Evolutionary conservation across 2,797 vertebrate genomes (phyloP).

Genomic region (Sphenopsis melanotis): DNA sequence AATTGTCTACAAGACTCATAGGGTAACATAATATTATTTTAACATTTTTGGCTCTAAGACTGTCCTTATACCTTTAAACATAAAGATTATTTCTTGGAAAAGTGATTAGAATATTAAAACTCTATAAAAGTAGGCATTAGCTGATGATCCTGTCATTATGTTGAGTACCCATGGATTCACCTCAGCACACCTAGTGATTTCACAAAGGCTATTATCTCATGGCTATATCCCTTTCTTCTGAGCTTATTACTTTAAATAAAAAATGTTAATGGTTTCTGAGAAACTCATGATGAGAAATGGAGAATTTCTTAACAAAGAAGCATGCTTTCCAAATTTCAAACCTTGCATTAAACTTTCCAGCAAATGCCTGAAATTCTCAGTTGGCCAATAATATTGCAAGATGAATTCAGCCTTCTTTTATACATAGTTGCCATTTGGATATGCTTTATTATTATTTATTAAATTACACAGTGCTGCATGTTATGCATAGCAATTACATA

Average conservation of each 20-base stretch:
- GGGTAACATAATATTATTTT: slow-evolving; percentile 68
- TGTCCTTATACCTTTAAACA: slow-evolving; percentile 65
- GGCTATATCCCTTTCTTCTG: slow-evolving; percentile 59
- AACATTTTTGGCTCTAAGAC: slow-evolving; percentile 63
- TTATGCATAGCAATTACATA: not conserved
- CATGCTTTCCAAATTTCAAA: slow-evolving; percentile 61
- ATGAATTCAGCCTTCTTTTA: slow-evolving; percentile 30
- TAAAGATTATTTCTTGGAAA: slow-evolving; percentile 77
- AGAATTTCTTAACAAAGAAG: slow-evolving; percentile 55
- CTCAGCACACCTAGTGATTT: slow-evolving; percentile 69
- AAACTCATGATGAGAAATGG: slow-evolving; percentile 62
- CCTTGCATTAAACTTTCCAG: slow-evolving; percentile 62
- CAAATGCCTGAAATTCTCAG: slow-evolving; percentile 48
- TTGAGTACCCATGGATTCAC: slow-evolving; percentile 67
- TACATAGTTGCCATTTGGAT: slow-evolving; percentile 2
- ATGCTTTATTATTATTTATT: slow-evolving; percentile 56
- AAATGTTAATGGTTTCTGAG: slow-evolving; percentile 79
- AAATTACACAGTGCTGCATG: not conserved
- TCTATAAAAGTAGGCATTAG: slow-evolving; percentile 67
- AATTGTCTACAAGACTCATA: slow-evolving; percentile 58
- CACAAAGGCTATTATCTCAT: slow-evolving; percentile 69
- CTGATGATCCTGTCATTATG: slow-evolving; percentile 69
- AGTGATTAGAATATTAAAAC: slow-evolving; percentile 72
- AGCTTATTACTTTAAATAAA: slow-evolving; percentile 76
- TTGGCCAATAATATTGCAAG: slow-evolving; percentile 40